Base-by-base conservation (phyloP, 2,797 vertebrate species). In the Argyrosomus regius region DNA sequence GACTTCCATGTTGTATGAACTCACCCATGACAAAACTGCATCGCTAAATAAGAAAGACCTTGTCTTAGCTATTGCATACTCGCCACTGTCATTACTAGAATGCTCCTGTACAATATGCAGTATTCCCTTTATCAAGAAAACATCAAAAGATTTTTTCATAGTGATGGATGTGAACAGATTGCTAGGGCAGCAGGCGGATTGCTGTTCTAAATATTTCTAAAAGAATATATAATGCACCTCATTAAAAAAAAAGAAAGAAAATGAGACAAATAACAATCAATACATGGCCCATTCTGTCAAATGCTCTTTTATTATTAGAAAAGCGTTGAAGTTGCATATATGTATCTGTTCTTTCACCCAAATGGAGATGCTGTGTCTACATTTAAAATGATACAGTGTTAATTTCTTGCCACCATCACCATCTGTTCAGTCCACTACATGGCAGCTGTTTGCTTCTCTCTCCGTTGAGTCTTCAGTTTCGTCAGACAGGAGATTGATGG, bases 381-480 rank as follows among this genome's bases (percentile, higher is more conserved):
- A 41, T 93, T 89, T 83, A 68, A 90, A 87, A 90, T 81, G 81
- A 88, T 87, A 85, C 48, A 9, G 81, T 75, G 76, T 87, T 93
- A 84, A 92, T 69, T 84, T 90, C 83, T 81, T 78, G 75, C 83
- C 79, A 88, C 84, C 72, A 18, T 75, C 48, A 50, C 92, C 91
- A 94, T 94, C 92, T 94, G 94, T 75, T 92, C 69, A 60, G 81
- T 81, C 85, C 69, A 62, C 80, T 81, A 53, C 28, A 49, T 64
- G 82, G 78, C 94, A 94, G 91, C 92, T 95, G 93, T 86, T 88
- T 53, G 81, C 77, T 57, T 85, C 68, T 78, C 70, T 80, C 85
- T 82, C 72, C 3, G 18, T 62, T 9, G 72, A 76, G 90, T 86
- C 88, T 93, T 94, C 69, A 81, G 83, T 94, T 94, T 94, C 85